Evolutionary conservation across 2,888 invertebrate genomes (phyloP), one percentile per base, ranked within the genome.

Genomic region (Onthophagus sagittarius): DNA sequence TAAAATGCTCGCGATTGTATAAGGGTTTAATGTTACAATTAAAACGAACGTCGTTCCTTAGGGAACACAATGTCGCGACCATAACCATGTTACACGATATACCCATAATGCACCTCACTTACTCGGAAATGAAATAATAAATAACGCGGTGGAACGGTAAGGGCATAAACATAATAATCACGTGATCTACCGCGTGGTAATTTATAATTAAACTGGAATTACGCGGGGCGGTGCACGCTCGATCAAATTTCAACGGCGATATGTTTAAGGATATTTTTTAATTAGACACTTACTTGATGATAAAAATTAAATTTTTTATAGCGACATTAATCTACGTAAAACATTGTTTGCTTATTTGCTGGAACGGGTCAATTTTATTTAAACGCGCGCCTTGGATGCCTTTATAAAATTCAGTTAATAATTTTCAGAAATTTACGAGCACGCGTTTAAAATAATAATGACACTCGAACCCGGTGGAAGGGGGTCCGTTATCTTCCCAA

Each of bases 111-210:
- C 67, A 67, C 23, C 32, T 23, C 31, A 23, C 23, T n/a, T 3
- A 23, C 67, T 67, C 32, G 23, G 67, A 67, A 23, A 32, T 23
- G 67, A 67, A 67, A 67, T 67, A 67, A 67, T 67, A 67, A 67
- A 67, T 67, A 67, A 67, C 31, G 31, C n/a, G 9, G 7, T n/a
- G 23, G 67, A n/a, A 15, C 63, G 63, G 63, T 63, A 15, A 7
- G 39, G 39, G 39, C 5, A 32, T 67, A 31, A 69, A 67, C 53
- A 72, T 67, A 67, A 69, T 72, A 72, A 72, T 72, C 72, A 72
- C 69, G 72, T 72, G 72, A 72, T 23, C 69, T 53, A 15, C 72
- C 72, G 63, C 63, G 69, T 69, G 72, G 39, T 72, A 69, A 69
- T 62, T 69, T 72, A 69, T 69, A 72, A 69, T 72, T 72, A 72